Evolutionary conservation across 1,140 invertebrate species (phyloP).

Genomic region (Heterodera schachtii): DNA sequence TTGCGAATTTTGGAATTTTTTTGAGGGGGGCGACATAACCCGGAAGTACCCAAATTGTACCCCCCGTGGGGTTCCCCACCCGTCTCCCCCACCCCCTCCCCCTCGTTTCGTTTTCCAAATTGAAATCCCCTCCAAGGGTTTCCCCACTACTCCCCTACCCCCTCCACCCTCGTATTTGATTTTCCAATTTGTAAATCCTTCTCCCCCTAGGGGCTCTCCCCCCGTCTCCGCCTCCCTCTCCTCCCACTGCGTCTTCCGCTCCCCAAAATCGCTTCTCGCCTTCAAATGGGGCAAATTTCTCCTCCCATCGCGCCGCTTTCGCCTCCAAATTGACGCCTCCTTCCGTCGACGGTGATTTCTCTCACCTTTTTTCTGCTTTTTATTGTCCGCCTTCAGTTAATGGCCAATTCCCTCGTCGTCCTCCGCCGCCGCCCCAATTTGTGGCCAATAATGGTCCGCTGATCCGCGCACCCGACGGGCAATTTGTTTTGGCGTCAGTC

Average conservation of each 20-base stretch:
- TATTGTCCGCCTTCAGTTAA: neutral
- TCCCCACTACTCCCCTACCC: too few relatives aligned
- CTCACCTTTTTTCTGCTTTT: too few relatives aligned
- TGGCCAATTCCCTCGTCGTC: neutral
- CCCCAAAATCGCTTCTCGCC: neutral
- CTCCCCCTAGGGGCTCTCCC: neutral
- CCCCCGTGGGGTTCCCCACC: neutral
- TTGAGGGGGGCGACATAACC: too few relatives aligned
- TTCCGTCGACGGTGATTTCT: conserved; percentile 4
- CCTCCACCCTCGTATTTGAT: neutral
- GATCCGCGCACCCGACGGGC: conserved; percentile 26
- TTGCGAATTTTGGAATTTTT: too few relatives aligned
- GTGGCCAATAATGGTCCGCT: conserved; percentile 29
- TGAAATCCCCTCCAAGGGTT: too few relatives aligned
- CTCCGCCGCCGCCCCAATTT: conserved; percentile 10
- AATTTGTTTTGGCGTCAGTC: conserved; percentile 28
- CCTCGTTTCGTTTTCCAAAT: too few relatives aligned
- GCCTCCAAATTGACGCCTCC: conserved; percentile 14
- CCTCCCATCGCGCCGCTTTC: neutral
- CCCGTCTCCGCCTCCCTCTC: too few relatives aligned
- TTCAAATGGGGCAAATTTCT: neutral
- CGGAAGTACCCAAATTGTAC: too few relatives aligned
- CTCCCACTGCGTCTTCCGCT: neutral
- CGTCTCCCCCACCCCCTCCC: too few relatives aligned
- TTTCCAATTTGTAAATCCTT: neutral